Conservation (phyloP, 2,113 vertebrate species). For the Pseudopodoces humilis region DNA sequence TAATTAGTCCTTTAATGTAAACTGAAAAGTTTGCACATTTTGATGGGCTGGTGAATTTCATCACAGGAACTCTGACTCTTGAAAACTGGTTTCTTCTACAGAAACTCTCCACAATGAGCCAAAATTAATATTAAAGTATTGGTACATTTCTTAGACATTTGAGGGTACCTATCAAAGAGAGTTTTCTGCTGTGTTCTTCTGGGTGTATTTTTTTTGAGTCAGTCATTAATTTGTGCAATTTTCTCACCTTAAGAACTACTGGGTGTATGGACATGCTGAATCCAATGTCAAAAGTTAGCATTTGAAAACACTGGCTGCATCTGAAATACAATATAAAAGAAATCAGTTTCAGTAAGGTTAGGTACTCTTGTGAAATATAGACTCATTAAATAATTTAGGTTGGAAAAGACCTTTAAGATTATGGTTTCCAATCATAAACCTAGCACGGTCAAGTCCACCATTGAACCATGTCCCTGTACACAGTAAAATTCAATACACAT, state of each 20-base stretch:
- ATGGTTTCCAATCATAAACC: neutral
- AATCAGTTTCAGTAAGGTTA: neutral
- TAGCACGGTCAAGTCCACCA: neutral
- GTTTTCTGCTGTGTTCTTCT: neutral
- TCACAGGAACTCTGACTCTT: neutral
- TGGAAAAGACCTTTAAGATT: neutral
- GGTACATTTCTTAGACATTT: neutral
- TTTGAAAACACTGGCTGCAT: slow-evolving; percentile 90
- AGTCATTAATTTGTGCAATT: neutral
- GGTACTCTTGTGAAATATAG: neutral
- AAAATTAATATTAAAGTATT: neutral
- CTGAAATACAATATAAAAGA: slow-evolving; percentile 70
- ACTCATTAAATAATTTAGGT: neutral
- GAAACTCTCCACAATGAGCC: neutral
- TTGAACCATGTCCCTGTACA: neutral
- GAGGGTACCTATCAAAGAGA: neutral
- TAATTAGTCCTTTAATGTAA: neutral
- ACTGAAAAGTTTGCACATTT: neutral
- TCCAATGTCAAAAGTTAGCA: slow-evolving; percentile 89
- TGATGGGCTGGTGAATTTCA: neutral
- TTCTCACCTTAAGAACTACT: slow-evolving; percentile 83
- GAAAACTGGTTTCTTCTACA: neutral
- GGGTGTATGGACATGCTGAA: slow-evolving; percentile 74
- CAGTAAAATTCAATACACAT: neutral
- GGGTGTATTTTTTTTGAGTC: neutral